These are phyloP conservation scores for Cheiracanthium punctorium DNA, from an alignment of 2,888 invertebrate genomes.

Conservation along the genomic window DNA sequence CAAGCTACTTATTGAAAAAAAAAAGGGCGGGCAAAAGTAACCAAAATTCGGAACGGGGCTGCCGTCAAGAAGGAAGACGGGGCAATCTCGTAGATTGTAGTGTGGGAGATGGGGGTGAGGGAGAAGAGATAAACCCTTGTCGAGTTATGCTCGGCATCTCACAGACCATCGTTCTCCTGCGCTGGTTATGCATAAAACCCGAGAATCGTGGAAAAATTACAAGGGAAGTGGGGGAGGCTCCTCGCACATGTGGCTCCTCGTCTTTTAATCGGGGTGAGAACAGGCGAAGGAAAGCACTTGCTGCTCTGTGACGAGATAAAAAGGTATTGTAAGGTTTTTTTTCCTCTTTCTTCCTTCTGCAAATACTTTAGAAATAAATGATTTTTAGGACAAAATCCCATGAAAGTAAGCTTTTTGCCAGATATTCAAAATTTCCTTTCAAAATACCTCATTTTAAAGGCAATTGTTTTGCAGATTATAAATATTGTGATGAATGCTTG, in stretches of 20 bases:
- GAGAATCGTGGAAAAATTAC: slow-evolving; percentile 43
- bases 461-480: too few relatives aligned
- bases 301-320: not conserved
- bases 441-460: too few relatives aligned
- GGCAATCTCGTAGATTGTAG: not conserved
- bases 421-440: too few relatives aligned
- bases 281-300: not conserved
- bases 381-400: too few relatives aligned
- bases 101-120: not conserved
- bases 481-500: too few relatives aligned
- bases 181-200: slow-evolving; percentile 10
- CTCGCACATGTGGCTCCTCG: not conserved
- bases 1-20: not conserved
- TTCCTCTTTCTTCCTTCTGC: not conserved
- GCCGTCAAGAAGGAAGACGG: slow-evolving; percentile 23
- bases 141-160: slow-evolving; percentile 38
- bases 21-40: not conserved
- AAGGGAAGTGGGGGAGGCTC: slow-evolving; percentile 3
- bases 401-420: too few relatives aligned
- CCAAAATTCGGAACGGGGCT: too few relatives aligned
- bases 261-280: not conserved
- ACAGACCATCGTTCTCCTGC: not conserved
- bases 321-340: not conserved
- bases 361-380: too few relatives aligned
- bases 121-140: not conserved